These are phyloP conservation scores for Tupaia tana DNA, from an alignment of 2,113 vertebrate genomes.

Conservation along the genomic window DNA sequence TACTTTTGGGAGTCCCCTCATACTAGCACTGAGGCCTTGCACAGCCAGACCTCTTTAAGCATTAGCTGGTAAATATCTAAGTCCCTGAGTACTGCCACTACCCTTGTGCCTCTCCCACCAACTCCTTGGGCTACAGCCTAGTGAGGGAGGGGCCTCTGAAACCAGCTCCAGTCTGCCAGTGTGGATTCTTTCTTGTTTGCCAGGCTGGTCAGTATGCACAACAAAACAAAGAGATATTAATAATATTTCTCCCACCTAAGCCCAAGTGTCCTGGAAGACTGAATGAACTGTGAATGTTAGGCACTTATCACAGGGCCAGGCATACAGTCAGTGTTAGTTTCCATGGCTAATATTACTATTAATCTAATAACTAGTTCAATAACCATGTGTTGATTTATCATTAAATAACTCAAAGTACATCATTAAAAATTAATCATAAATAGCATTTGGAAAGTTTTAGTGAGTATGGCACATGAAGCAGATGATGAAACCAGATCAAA, in stretches of 20 bases:
- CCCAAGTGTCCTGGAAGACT: not conserved
- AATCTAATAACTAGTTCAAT: not conserved
- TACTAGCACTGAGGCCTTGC: not conserved
- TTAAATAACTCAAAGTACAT: not conserved
- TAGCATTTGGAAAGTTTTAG: not conserved
- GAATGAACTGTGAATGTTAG: not conserved
- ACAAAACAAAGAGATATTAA: not conserved
- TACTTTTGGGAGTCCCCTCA: too few species aligned
- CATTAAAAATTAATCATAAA: not conserved
- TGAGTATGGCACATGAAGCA: not conserved
- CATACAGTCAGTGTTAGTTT: not conserved
- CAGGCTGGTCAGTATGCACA: not conserved
- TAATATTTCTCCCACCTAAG: not conserved
- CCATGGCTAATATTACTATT: not conserved
- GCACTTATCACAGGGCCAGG: too few species aligned
- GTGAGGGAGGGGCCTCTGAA: fast-evolving
- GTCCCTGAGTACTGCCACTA: not conserved
- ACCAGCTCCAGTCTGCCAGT: fast-evolving
- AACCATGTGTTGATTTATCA: not conserved
- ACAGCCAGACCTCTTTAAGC: not conserved
- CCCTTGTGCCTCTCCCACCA: fast-evolving
- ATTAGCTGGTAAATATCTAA: not conserved
- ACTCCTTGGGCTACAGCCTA: not conserved
- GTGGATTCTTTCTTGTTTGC: not conserved
- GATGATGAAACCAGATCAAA: not conserved